phyloP scores from a whole-genome alignment of 2,888 invertebrate genomes.

The Notodonta ziczac region DNA sequence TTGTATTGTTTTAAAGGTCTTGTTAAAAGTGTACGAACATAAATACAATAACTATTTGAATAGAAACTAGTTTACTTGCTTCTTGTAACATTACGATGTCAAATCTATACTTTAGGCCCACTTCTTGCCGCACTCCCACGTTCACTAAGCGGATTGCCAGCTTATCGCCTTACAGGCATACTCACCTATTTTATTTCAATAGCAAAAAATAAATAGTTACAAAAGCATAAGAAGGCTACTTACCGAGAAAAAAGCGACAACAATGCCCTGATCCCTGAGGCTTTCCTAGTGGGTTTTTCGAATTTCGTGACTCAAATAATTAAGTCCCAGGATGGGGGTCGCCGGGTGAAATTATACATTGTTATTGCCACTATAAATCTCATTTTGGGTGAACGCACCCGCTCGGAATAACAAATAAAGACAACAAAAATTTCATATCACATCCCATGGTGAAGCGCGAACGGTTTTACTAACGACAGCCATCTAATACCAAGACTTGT shows the following conservation, averaged over 20 bases:
- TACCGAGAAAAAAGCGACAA: slow-evolving; percentile 66
- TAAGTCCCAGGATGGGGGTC: slow-evolving; percentile 74
- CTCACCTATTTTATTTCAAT: slow-evolving; percentile 73
- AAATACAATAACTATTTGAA: background rate
- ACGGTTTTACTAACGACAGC: slow-evolving; percentile 9
- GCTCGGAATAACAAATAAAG: slow-evolving; percentile 70
- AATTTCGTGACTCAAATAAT: slow-evolving; percentile 84
- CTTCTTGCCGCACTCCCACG: slow-evolving; percentile 66
- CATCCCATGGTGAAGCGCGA: slow-evolving; percentile 23
- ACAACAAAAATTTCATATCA: slow-evolving; percentile 54
- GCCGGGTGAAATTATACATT: slow-evolving; percentile 78
- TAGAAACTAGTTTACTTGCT: background rate
- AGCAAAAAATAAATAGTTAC: slow-evolving; percentile 72
- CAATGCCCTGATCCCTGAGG: slow-evolving; percentile 75
- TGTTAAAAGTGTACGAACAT: background rate
- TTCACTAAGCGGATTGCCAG: slow-evolving; percentile 79
- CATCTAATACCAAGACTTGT: no score
- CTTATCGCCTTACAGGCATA: slow-evolving; percentile 74
- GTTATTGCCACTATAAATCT: slow-evolving; percentile 80
- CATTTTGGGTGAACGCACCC: slow-evolving; percentile 73
- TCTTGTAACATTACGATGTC: background rate
- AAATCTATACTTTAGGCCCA: slow-evolving; percentile 78
- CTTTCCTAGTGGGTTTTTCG: slow-evolving; percentile 75
- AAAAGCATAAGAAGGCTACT: slow-evolving; percentile 61
- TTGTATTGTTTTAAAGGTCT: no score